phyloP scores from a whole-genome alignment of 2,113 vertebrate species.

The Varanus salvator region DNA sequence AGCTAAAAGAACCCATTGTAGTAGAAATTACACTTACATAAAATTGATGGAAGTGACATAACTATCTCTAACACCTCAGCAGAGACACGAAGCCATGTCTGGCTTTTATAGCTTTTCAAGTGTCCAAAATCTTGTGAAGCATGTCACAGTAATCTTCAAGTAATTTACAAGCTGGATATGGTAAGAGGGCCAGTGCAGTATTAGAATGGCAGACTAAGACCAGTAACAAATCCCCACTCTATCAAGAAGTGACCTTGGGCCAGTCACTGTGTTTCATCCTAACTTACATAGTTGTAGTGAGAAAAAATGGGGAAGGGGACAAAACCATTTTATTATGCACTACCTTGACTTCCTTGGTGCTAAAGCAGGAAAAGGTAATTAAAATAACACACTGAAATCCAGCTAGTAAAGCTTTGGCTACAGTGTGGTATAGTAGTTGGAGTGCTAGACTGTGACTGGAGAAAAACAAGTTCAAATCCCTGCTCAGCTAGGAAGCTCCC shows the following conservation, averaged over 20 bases:
- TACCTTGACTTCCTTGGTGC: background rate
- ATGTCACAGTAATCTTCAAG: background rate
- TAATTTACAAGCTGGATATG: background rate
- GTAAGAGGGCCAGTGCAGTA: background rate
- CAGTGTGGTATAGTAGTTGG: background rate
- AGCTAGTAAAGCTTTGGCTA: background rate
- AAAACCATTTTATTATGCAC: background rate
- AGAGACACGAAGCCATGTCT: background rate
- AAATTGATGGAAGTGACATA: background rate
- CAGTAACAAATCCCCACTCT: background rate
- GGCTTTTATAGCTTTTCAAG: background rate
- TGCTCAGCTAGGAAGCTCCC: background rate
- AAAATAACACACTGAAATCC: background rate
- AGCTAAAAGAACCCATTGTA: background rate
- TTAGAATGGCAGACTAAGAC: background rate
- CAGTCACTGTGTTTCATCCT: background rate
- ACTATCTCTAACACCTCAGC: background rate
- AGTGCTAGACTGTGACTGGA: background rate
- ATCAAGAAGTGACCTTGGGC: background rate
- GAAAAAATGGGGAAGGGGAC: background rate
- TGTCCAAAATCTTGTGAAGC: background rate
- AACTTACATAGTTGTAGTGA: background rate
- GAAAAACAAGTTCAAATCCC: background rate
- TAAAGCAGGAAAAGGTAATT: background rate
- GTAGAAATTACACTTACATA: background rate